phyloP scores from a whole-genome alignment of 2,888 invertebrate genomes.

The Ischnus inquisitorius region DNA sequence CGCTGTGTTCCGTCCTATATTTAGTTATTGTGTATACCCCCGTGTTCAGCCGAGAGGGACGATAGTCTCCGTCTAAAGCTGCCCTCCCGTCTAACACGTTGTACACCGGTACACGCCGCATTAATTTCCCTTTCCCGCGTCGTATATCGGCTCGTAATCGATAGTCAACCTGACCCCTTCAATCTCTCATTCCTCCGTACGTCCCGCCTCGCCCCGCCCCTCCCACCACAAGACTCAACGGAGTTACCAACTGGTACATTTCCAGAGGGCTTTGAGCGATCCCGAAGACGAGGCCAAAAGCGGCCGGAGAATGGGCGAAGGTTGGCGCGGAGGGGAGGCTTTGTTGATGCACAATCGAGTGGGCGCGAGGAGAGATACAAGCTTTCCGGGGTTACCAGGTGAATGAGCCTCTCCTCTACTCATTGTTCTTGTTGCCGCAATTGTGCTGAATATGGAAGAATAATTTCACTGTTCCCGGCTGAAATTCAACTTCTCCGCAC shows the following conservation, averaged over 20 bases:
- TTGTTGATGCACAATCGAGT: conserved; percentile 32
- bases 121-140: conserved; percentile 56
- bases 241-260: conserved; percentile 18
- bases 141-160: conserved; percentile 66
- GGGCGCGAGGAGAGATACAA: background rate
- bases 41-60: background rate
- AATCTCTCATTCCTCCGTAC: conserved; percentile 12
- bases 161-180: conserved; percentile 54
- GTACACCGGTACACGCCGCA: conserved; percentile 44
- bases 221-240: background rate
- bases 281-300: conserved; percentile 25
- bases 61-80: conserved; percentile 13
- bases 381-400: background rate
- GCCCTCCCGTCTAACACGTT: conserved; percentile 24
- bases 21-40: conserved; percentile 19
- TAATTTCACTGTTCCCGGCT: no score
- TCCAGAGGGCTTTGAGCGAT: conserved; percentile 35
- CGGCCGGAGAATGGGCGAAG: background rate
- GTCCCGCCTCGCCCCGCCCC: background rate
- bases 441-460: background rate
- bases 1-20: background rate
- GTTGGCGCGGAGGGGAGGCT: conserved; percentile 4
- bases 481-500: no score
- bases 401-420: background rate
- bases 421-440: background rate